Base-by-base conservation (phyloP, 2,113 vertebrate species). In the Corynorhinus townsendii region DNA sequence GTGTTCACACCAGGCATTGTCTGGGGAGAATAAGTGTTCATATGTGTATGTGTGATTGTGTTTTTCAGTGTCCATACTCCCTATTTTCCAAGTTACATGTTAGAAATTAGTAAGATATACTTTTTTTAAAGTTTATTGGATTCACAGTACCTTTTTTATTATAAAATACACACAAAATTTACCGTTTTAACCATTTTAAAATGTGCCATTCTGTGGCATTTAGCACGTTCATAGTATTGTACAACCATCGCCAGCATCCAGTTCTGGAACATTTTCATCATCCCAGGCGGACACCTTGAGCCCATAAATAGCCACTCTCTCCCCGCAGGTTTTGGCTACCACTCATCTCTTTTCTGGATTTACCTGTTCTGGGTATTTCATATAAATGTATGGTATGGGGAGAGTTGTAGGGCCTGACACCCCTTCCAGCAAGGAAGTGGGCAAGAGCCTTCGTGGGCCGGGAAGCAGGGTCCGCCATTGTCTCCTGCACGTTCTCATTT, bases 111-210 rank as follows among this genome's bases (percentile, higher is more conserved):
- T 69, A 66, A 69, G 64, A 85, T 45, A 47, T 0, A 75, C 45
- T 30, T 56, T 90, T 56, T n/a, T 45, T 38, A 26, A 76, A n/a
- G 22, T 16, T 40, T 40, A 45, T 68, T 72, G 59, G 71, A 40
- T 88, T 89, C 52, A 4, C 2, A 38, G 49, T 49, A 45, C 26
- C 6, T 26, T 84, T 82, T 92, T 66, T 22, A 69, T 33, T 91
- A 28, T 68, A 77, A 91, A 96, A 71, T 76, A 62, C 3, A 73
- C 4, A 71, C 17, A 80, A 92, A 64, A 49, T 62, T 76, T 86
- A 52, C 66, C 54, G 28, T 66, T 59, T 76, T 49, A 86, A 30
- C 62, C 28, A 62, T 15, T 77, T 86, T 22, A 9, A 73, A 75
- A 35, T 19, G 35, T 72, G 8, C 4, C 54, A 0, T 81, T 87